phyloP scores from a whole-genome alignment of 2,113 vertebrate species.

The Symphodus melops region DNA sequence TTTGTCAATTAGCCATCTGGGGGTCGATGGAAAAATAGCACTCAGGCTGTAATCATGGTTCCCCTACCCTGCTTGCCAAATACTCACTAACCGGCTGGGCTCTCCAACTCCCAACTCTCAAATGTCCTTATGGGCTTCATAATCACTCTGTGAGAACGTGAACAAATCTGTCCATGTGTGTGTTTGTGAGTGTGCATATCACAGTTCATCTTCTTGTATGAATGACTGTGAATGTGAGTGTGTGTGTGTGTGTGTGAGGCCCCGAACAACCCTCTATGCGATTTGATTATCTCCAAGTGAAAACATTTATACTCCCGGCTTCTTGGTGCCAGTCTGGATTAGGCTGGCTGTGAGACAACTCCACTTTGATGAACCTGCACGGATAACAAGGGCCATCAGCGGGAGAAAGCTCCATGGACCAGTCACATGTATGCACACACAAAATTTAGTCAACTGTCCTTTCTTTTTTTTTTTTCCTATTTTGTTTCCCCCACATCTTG shows the following conservation, averaged over 20 bases:
- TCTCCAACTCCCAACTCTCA: constrained; percentile 62
- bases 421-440: constrained; percentile 5
- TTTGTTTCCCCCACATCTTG: neutral
- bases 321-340: constrained; percentile 73
- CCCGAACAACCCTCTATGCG: constrained; percentile 19
- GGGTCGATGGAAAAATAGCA: constrained; percentile 64
- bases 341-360: constrained; percentile 62
- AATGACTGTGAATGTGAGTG: constrained; percentile 29
- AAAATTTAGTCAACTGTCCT: constrained; percentile 22
- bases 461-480: neutral
- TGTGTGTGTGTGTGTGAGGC: constrained; percentile 9
- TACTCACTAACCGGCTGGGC: constrained; percentile 54
- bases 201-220: constrained; percentile 51
- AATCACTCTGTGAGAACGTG: constrained; percentile 67
- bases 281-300: constrained; percentile 66
- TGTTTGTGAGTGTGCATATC: constrained; percentile 15
- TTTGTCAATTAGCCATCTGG: constrained; percentile 72
- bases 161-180: constrained; percentile 40
- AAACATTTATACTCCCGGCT: constrained; percentile 74
- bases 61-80: constrained; percentile 63
- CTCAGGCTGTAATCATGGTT: constrained; percentile 65
- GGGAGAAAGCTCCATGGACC: constrained; percentile 22
- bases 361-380: constrained; percentile 70
- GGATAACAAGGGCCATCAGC: constrained; percentile 40
- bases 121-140: constrained; percentile 65